phyloP scores from a whole-genome alignment of 37 sponge, comb jelly and placozoan genomes.

The Theonella swinhoei region DNA sequence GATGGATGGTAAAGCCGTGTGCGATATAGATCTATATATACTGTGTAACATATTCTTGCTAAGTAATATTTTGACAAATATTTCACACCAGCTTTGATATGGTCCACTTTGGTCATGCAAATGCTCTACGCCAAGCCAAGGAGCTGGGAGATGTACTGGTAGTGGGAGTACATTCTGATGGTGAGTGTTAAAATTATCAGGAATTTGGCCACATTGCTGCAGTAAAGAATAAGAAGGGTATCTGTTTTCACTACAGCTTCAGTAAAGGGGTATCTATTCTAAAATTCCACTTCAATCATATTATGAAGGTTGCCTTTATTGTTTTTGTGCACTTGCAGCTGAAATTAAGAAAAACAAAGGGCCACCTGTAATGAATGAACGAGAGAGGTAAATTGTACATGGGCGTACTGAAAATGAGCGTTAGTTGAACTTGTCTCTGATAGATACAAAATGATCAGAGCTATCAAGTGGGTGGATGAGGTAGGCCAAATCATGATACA shows the following conservation, averaged over 20 bases:
- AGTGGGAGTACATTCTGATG: slow-evolving; percentile 94
- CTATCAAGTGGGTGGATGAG: slow-evolving; percentile 98
- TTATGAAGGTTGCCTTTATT: not conserved
- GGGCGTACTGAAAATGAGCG: not conserved
- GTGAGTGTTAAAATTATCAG: too few relatives aligned
- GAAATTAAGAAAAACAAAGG: slow-evolving; percentile 82
- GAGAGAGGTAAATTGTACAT: slow-evolving; percentile 76
- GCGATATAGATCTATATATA: too few relatives aligned
- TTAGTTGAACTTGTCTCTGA: not conserved
- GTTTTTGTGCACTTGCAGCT: slow-evolving; percentile 33
- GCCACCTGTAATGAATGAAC: slow-evolving; percentile 90
- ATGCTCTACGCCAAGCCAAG: slow-evolving; percentile 95
- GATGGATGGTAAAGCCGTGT: slow-evolving; percentile 98
- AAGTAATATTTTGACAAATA: too few relatives aligned
- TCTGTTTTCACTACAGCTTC: too few relatives aligned
- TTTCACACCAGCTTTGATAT: slow-evolving; percentile 85
- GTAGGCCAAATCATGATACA: slow-evolving; percentile 25
- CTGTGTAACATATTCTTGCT: too few relatives aligned
- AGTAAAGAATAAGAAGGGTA: too few relatives aligned
- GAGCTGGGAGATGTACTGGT: slow-evolving; percentile 87
- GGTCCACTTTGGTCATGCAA: slow-evolving; percentile 96
- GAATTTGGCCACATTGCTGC: not conserved
- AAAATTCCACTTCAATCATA: too few relatives aligned
- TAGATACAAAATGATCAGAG: slow-evolving; percentile 90
- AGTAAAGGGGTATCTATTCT: too few relatives aligned